phyloP scores from a whole-genome alignment of 2,113 vertebrate species.

The Hymenochirus boettgeri region DNA sequence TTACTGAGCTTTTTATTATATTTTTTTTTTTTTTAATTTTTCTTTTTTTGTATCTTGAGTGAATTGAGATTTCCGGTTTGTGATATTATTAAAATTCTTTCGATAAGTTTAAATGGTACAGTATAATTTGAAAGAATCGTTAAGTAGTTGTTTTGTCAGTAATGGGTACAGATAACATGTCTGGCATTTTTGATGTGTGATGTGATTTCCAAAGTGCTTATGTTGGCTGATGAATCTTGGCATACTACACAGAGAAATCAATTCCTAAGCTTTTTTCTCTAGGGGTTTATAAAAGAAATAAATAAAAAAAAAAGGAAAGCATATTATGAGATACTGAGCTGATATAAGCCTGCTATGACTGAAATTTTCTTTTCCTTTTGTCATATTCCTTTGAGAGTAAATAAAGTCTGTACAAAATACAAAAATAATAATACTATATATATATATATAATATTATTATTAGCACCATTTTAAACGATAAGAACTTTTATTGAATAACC shows the following conservation, averaged over 20 bases:
- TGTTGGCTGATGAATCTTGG: slow-evolving; percentile 13
- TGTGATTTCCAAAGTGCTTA: slow-evolving; percentile 19
- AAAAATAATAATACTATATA: too few species aligned
- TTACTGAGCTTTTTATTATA: too few species aligned
- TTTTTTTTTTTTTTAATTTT: too few species aligned
- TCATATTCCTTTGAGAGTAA: slow-evolving; percentile 27
- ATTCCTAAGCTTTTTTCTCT: slow-evolving; percentile 25
- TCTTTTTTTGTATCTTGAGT: too few species aligned
- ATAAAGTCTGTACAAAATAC: too few species aligned
- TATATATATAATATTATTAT: too few species aligned
- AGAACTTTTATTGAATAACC: too few species aligned
- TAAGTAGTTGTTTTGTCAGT: neutral
- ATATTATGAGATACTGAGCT: slow-evolving; percentile 35
- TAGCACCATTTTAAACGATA: too few species aligned
- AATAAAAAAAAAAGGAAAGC: slow-evolving; percentile 4
- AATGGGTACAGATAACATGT: slow-evolving; percentile 8
- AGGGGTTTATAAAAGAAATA: slow-evolving; percentile 2
- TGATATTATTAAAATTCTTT: too few species aligned
- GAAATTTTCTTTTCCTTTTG: slow-evolving; percentile 30
- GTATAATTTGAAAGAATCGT: too few species aligned
- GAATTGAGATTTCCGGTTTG: too few species aligned
- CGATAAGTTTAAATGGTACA: too few species aligned
- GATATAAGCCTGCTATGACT: slow-evolving; percentile 27
- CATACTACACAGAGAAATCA: slow-evolving; percentile 19
- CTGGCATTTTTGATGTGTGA: slow-evolving; percentile 14